Base-by-base conservation (phyloP, 2,888 invertebrate genomes). In the Scaptomyza reducta region DNA sequence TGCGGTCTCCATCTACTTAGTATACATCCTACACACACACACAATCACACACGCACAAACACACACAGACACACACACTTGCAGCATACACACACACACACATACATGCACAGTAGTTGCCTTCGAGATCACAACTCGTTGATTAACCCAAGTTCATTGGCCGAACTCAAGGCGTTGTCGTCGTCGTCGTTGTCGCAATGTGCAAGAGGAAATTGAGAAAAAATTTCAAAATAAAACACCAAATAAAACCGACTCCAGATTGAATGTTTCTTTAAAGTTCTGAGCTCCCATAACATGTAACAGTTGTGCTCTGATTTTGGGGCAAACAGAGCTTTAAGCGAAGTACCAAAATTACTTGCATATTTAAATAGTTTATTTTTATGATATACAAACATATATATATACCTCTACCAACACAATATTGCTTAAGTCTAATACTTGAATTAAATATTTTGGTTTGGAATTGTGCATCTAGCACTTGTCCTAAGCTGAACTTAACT, bases 101-200 rank as follows among this genome's bases (percentile, higher is more conserved):
- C 35, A n/a, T 51, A 46, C 27, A 22, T 14, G 44, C 22, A 29
- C 31, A 55, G 55, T 40, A 54, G 56, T 70, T 54, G 74, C 70
- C 62, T 70, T 58, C 44, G 45, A 67, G 79, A 87, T 83, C 79
- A 35, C 60, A 79, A 74, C 67, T 77, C 74, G 80, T 74, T 83
- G 82, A 77, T 70, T 80, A 77, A 65, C 53, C 72, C 69, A 62
- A 70, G 80, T 86, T 81, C 86, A 83, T 60, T 83, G 81, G 42
- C 65, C 81, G 49, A 49, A 63, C 70, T 72, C 77, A 81, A 83
- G 86, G 81, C 84, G 47, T 10, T 40, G 40, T 40, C 16, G 40
- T n/a, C 49, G 31, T 47, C 46, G 16, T 49, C 49, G 33, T 47
- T 29, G 11, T 50, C 50, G 22, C 22, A 22, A 22, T 22, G 22